A percentile compares a stretch with the other conserved stretches of the same genome.
Conservation (phyloP, 2,797 vertebrate species). For the Sitta carolinensis region DNA sequence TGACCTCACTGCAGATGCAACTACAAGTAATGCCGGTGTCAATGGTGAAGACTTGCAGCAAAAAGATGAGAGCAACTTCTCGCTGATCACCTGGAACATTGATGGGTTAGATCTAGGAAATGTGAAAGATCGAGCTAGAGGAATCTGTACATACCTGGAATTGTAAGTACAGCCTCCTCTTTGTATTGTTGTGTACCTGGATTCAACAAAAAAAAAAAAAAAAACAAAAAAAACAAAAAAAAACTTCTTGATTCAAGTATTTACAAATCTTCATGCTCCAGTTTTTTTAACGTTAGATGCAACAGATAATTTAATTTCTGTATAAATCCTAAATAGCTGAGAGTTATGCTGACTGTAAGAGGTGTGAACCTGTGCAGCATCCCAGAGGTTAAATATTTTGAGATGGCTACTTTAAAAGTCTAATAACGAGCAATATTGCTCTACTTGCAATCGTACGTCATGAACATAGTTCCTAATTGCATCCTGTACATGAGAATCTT, state of each 20-base stretch:
- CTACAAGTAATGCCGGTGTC: not conserved
- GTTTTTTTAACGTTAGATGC: not conserved
- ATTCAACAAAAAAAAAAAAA: not conserved
- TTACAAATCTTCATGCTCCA: not conserved
- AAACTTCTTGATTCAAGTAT: not conserved
- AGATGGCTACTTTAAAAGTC: not conserved
- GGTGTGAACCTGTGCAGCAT: not conserved
- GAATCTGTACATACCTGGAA: constrained; percentile 85
- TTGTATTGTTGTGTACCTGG: not conserved
- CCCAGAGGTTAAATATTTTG: not conserved
- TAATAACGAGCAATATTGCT: not conserved
- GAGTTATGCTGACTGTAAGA: not conserved
- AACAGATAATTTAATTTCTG: not conserved
- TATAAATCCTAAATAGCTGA: not conserved
- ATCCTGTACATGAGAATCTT: not conserved
- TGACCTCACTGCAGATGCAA: constrained; percentile 85
- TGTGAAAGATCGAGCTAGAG: constrained; percentile 84
- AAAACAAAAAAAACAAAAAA: not conserved
- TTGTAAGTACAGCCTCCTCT: constrained; percentile 80
- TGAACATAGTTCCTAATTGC: not conserved
- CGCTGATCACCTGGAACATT: constrained; percentile 92
- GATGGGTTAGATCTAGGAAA: constrained; percentile 88
- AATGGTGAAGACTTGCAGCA: not conserved
- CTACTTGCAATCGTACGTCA: not conserved
- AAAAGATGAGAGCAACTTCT: constrained; percentile 81